A percentile compares a stretch with the other conserved stretches of the same genome.
Evolutionary conservation across 2,888 invertebrate species (phyloP).

Genomic region (Microdon myrmicae): DNA sequence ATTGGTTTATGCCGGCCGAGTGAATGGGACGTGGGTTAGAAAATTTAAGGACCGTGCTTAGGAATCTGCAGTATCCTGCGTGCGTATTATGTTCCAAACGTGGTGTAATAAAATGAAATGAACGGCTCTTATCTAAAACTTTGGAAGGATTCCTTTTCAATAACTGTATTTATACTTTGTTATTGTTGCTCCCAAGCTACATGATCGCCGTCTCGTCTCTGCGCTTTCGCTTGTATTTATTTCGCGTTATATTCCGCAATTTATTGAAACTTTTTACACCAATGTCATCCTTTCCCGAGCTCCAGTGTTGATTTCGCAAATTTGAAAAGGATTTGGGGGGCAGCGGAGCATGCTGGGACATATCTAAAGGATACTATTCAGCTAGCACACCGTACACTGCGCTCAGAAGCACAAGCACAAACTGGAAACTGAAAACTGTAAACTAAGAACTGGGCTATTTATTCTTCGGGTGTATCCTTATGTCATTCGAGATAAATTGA

Average conservation of each 20-base stretch:
- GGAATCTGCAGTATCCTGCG: conserved; percentile 8
- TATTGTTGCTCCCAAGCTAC: conserved; percentile 4
- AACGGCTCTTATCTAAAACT: conserved; percentile 23
- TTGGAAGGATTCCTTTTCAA: conserved; percentile 45
- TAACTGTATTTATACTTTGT: conserved; percentile 44
- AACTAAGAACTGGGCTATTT: conserved; percentile 47
- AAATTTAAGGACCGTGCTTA: conserved; percentile 36
- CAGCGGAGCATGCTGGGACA: not conserved
- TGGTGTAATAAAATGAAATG: conserved; percentile 30
- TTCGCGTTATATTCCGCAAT: conserved; percentile 34
- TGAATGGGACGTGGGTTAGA: no score
- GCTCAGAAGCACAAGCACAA: not conserved
- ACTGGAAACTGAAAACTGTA: no score
- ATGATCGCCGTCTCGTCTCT: conserved; percentile 1
- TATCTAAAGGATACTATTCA: not conserved
- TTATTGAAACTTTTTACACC: conserved; percentile 22
- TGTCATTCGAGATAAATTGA: conserved; percentile 51
- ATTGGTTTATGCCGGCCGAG: no score
- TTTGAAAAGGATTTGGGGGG: conserved; percentile 24
- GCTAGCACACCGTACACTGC: conserved; percentile 3
- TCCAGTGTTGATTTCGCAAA: no score
- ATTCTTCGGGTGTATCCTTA: conserved; percentile 45
- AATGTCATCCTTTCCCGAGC: conserved; percentile 31
- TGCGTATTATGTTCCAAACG: conserved; percentile 34
- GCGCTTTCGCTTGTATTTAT: conserved; percentile 22